Conservation (phyloP, 2,113 vertebrate genomes). For the Scalopus aquaticus region DNA sequence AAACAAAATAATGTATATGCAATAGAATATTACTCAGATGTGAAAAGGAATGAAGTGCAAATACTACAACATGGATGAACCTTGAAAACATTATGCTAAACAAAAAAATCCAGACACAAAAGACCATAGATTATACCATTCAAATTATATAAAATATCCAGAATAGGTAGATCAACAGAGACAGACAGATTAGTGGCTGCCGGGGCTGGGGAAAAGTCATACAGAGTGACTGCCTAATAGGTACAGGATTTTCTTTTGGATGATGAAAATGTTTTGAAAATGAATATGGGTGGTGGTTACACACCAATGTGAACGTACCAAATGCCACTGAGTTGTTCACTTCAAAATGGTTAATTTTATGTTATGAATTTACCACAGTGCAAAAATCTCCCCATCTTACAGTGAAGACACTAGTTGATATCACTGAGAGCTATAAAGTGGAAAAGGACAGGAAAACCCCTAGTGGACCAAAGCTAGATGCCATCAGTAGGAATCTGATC, state of each 20-base stretch:
- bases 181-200: background rate
- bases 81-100: background rate
- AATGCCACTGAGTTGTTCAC: background rate
- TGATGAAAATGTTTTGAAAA: background rate
- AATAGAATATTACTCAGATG: background rate
- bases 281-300: background rate
- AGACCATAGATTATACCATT: background rate
- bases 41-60: background rate
- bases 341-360: background rate
- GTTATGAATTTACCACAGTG: background rate
- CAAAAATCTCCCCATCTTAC: background rate
- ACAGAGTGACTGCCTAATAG: background rate
- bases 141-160: background rate
- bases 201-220: accelerated
- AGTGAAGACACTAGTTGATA: background rate
- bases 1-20: background rate
- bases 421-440: background rate
- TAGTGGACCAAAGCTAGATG: background rate
- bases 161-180: background rate
- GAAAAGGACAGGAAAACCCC: background rate
- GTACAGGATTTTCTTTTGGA: background rate
- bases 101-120: background rate
- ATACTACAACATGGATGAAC: background rate
- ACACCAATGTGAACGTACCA: background rate
- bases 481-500: background rate